Evolutionary conservation across 2,797 vertebrate genomes (phyloP).

Genomic region (Perodicticus potto): DNA sequence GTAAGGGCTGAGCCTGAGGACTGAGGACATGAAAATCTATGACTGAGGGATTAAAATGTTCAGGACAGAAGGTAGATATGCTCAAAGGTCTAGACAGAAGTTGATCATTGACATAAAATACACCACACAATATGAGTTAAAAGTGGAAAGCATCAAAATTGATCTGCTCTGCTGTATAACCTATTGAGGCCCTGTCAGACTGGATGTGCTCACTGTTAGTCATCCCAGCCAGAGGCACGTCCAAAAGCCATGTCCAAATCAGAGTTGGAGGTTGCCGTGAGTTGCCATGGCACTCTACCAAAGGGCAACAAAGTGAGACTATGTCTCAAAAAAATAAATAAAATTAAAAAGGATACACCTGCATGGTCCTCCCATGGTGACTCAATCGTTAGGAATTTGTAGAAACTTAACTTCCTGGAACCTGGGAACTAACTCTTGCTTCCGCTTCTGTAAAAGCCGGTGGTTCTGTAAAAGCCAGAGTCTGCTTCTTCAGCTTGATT

Average conservation of each 20-base stretch:
- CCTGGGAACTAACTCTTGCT: too few species aligned
- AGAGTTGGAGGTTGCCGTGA: too few species aligned
- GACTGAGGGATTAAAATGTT: not conserved
- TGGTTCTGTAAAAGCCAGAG: too few species aligned
- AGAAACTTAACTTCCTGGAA: too few species aligned
- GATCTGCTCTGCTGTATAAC: not conserved
- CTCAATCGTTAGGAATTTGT: too few species aligned
- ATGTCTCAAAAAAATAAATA: too few species aligned
- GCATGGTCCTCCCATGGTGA: too few species aligned
- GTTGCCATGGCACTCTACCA: too few species aligned
- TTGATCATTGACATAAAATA: not conserved
- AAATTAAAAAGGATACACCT: too few species aligned
- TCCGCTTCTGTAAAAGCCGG: too few species aligned
- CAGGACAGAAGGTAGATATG: not conserved
- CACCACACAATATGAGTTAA: not conserved
- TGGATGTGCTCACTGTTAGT: not conserved
- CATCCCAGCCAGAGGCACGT: not conserved
- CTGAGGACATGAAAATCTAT: not conserved
- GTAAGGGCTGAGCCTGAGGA: not conserved
- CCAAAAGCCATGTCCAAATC: not conserved
- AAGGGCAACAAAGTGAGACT: too few species aligned
- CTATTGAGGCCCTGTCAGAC: not conserved
- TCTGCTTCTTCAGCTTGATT: too few species aligned
- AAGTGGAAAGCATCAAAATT: not conserved
- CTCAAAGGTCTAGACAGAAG: not conserved